Evolutionary conservation across 1,140 invertebrate genomes (phyloP).

Genomic region (Papilio xuthus): DNA sequence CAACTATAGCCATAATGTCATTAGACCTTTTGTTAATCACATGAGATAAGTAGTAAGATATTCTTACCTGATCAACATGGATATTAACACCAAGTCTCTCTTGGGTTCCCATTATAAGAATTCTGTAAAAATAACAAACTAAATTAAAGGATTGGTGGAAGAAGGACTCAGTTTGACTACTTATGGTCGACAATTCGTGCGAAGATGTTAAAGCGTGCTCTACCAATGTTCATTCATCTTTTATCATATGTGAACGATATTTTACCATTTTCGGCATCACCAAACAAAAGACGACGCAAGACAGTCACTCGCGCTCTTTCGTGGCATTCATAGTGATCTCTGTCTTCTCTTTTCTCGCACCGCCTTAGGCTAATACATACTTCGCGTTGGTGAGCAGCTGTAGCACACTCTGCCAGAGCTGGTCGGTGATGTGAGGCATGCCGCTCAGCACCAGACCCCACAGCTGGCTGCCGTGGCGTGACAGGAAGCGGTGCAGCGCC

Average conservation of each 20-base stretch:
- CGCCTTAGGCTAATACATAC: conserved; percentile 80
- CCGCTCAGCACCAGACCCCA: conserved; percentile 94
- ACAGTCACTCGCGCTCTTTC: too few relatives aligned
- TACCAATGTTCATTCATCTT: too few relatives aligned
- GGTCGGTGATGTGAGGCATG: conserved; percentile 98
- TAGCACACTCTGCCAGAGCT: conserved; percentile 96
- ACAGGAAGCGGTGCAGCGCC: conserved; percentile 94
- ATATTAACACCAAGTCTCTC: conserved; percentile 98
- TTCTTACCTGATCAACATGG: conserved; percentile 91
- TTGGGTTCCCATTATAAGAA: conserved; percentile 97
- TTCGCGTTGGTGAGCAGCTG: conserved; percentile 94
- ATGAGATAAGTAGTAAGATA: too few relatives aligned
- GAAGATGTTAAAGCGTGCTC: too few relatives aligned
- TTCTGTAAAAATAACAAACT: conserved; percentile 83
- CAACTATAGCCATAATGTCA: neutral
- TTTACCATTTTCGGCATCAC: too few relatives aligned
- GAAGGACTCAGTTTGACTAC: too few relatives aligned
- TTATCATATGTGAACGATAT: too few relatives aligned
- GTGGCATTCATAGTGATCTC: too few relatives aligned
- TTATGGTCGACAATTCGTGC: too few relatives aligned
- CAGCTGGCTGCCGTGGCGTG: conserved; percentile 93
- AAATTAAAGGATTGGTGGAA: too few relatives aligned
- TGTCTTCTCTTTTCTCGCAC: neutral
- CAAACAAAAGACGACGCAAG: too few relatives aligned
- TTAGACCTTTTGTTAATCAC: too few relatives aligned